These are phyloP conservation scores for Xyrichtys novacula DNA, from an alignment of 2,797 vertebrate genomes.

Conservation along the genomic window DNA sequence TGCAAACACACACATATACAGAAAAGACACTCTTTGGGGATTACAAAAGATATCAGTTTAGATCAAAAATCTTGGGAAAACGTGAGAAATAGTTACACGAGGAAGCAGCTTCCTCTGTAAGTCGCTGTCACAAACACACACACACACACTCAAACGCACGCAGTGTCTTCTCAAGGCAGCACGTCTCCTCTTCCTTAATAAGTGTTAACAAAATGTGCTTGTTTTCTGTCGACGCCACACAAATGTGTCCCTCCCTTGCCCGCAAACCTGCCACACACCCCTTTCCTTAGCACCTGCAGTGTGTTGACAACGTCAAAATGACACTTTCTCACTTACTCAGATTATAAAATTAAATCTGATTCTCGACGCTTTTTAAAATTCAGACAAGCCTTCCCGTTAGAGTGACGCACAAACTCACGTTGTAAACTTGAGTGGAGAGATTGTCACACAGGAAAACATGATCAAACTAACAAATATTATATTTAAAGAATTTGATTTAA, in stretches of 20 bases:
- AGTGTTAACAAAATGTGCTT: slow-evolving; percentile 81
- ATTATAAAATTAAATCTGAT: slow-evolving; percentile 78
- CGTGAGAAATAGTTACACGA: slow-evolving; percentile 58
- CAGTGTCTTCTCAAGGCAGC: slow-evolving; percentile 55
- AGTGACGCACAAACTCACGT: too few relatives aligned
- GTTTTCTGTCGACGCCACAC: slow-evolving; percentile 71
- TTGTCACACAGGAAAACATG: not conserved
- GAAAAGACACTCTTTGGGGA: slow-evolving; percentile 23
- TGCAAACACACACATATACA: slow-evolving; percentile 35
- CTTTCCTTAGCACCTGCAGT: slow-evolving; percentile 80
- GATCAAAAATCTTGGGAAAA: slow-evolving; percentile 65
- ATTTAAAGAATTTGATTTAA: not conserved
- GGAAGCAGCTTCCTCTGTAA: slow-evolving; percentile 61
- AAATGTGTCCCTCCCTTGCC: slow-evolving; percentile 73
- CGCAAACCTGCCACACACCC: slow-evolving; percentile 82
- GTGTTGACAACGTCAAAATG: slow-evolving; percentile 83
- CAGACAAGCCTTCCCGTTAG: slow-evolving; percentile 32
- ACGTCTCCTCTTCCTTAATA: slow-evolving; percentile 78
- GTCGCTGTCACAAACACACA: slow-evolving; percentile 53
- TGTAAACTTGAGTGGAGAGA: slow-evolving; percentile 1
- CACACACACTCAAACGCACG: slow-evolving; percentile 52
- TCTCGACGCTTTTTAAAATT: slow-evolving; percentile 65
- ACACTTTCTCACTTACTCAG: slow-evolving; percentile 81
- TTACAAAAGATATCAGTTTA: slow-evolving; percentile 40
- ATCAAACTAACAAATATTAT: slow-evolving; percentile 13